Evolutionary conservation across 2,888 invertebrate genomes (phyloP).

Genomic region (Polyploca ridens): DNA sequence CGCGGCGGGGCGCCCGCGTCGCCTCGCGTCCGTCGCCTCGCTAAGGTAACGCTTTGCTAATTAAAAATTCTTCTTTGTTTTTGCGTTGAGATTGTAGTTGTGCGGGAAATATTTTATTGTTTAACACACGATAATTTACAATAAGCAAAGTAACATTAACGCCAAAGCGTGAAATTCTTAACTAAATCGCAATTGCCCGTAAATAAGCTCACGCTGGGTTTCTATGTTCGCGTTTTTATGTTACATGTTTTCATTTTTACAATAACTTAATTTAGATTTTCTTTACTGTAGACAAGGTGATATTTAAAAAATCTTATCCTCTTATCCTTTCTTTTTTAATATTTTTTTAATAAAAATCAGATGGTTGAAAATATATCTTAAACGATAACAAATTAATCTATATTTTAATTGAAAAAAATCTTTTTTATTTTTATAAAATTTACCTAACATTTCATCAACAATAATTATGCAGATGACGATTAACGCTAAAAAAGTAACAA

Average conservation of each 20-base stretch:
- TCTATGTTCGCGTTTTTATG: constrained; percentile 36
- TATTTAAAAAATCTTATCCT: too few relatives aligned
- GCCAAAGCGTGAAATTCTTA: constrained; percentile 63
- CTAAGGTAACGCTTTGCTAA: constrained; percentile 70
- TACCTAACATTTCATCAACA: too few relatives aligned
- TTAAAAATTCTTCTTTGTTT: constrained; percentile 77
- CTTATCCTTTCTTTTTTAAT: too few relatives aligned
- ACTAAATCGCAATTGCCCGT: constrained; percentile 47
- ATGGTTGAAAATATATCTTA: too few relatives aligned
- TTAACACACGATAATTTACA: constrained; percentile 66
- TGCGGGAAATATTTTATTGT: constrained; percentile 70
- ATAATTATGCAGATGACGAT: neutral
- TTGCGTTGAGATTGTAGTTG: constrained; percentile 66
- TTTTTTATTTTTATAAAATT: too few relatives aligned
- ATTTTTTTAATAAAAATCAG: too few relatives aligned
- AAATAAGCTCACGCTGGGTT: constrained; percentile 52
- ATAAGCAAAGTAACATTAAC: constrained; percentile 51
- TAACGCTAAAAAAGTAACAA: neutral
- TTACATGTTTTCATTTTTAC: neutral
- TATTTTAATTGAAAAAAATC: too few relatives aligned
- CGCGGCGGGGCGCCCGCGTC: constrained; percentile 64
- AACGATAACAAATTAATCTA: too few relatives aligned
- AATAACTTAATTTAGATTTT: neutral
- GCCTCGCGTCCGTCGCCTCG: constrained; percentile 11
- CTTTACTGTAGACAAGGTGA: too few relatives aligned